Evolutionary conservation across 2,888 invertebrate species (phyloP).

Genomic region (Carabus problematicus): DNA sequence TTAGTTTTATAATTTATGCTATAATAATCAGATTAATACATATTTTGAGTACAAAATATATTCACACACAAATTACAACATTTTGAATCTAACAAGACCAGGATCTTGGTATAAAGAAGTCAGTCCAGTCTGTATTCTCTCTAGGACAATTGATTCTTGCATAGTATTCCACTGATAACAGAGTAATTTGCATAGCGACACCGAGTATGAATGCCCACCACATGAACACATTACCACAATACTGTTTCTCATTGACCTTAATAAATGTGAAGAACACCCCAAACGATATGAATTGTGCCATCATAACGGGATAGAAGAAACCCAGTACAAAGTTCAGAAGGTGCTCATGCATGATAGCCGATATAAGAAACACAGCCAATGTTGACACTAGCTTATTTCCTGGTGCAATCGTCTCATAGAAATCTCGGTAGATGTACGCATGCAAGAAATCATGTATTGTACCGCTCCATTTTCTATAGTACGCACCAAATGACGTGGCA

Average conservation of each 20-base stretch:
- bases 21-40: no score
- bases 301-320: constrained; percentile 87
- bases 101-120: constrained; percentile 29
- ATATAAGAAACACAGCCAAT: constrained; percentile 75
- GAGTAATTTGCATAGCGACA: constrained; percentile 74
- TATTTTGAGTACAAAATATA: no score
- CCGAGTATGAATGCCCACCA: constrained; percentile 84
- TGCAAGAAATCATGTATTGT: constrained; percentile 92
- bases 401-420: constrained; percentile 75
- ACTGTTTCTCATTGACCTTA: constrained; percentile 55
- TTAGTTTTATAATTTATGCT: no score
- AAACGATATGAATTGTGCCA: constrained; percentile 76
- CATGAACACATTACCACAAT: constrained; percentile 77
- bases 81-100: constrained; percentile 18
- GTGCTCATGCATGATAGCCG: constrained; percentile 89
- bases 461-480: constrained; percentile 93
- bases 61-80: no score
- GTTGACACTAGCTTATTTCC: constrained; percentile 62
- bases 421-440: constrained; percentile 63
- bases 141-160: constrained; percentile 78
- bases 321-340: constrained; percentile 79
- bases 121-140: constrained; percentile 47
- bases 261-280: constrained; percentile 68
- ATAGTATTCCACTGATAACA: constrained; percentile 88
- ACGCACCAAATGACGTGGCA: constrained; percentile 76